Percentiles rank a stretch among this genome's conserved stretches.
Evolutionary conservation across 2,113 vertebrate genomes (phyloP).

Genomic region (Hypanus sabinus): DNA sequence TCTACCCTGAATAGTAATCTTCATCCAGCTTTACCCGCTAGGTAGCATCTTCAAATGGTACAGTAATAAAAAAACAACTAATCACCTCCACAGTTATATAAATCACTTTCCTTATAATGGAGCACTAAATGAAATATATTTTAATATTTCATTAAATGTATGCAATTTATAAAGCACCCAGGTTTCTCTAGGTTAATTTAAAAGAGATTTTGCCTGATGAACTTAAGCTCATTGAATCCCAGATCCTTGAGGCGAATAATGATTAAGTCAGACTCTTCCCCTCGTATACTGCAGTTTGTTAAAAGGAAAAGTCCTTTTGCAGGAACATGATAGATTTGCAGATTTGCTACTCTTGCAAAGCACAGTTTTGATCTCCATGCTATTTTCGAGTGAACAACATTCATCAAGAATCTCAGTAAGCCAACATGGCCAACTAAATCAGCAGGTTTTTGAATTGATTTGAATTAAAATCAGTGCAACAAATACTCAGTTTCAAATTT

Average conservation of each 20-base stretch:
- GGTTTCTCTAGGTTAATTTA: background rate
- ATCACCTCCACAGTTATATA: background rate
- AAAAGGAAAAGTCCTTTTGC: background rate
- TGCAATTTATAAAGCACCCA: background rate
- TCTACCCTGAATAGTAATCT: background rate
- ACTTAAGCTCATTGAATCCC: background rate
- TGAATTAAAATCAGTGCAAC: background rate
- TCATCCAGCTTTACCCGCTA: background rate
- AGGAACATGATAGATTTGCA: background rate
- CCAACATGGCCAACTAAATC: background rate
- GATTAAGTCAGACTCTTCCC: background rate
- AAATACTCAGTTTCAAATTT: background rate
- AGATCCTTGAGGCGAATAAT: background rate
- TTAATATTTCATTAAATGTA: conserved; percentile 10
- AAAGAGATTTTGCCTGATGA: background rate
- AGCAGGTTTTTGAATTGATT: background rate
- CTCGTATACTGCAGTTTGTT: background rate
- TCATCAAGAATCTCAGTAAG: background rate
- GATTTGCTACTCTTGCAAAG: background rate
- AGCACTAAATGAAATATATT: background rate
- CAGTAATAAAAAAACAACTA: background rate
- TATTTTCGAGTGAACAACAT: background rate
- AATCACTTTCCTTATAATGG: background rate
- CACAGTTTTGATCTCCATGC: background rate
- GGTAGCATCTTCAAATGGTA: background rate